Base-by-base conservation (phyloP, 2,888 invertebrate genomes). In the Hecatera dysodea region DNA sequence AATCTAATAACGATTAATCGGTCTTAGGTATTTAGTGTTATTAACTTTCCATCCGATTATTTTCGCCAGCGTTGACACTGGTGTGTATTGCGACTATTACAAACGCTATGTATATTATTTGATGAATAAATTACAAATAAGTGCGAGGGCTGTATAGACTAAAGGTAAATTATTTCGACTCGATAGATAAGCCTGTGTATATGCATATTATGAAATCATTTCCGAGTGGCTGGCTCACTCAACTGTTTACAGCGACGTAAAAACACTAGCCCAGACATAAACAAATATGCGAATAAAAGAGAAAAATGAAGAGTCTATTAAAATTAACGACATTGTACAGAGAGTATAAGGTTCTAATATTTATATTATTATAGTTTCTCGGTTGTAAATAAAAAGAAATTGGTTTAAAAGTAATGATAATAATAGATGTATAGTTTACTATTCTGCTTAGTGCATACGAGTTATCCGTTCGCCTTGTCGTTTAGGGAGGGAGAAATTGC, bases 291-390 rank as follows among this genome's bases (percentile, higher is more conserved):
- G 22, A 65, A 65, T 80, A 69, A 76, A 75, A 74, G 60, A 80
- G 62, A 71, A 72, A 86, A 76, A 79, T 83, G 72, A 82, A 90
- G 88, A 90, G 90, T 91, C 85, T 92, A 92, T 90, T 89, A 86
- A 87, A 90, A 90, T 89, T 90, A 89, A 88, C 80, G 72, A 84
- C 80, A 86, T 76, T 95, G 95, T 95, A 95, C 94, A 95, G 95
- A 95, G 93, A 94, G 92, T 93, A 85, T 90, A 91, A 91, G 90
- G 89, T 93, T 93, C 90, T 93, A 92, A 92, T 93, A 93, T 93
- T 93, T 93, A 94, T 92, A 88, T 78, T 78, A 82, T 75, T 84
- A 84, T 89, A 86, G 86, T 87, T 88, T 86, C 81, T 88, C 88
- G 87, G 87, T 90, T 92, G 91, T 92, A 91, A 89, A 90, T 93